Evolutionary conservation across 1,140 invertebrate genomes (phyloP), one percentile per base, ranked within the genome.

Genomic region (Temnothorax curvispinosus): DNA sequence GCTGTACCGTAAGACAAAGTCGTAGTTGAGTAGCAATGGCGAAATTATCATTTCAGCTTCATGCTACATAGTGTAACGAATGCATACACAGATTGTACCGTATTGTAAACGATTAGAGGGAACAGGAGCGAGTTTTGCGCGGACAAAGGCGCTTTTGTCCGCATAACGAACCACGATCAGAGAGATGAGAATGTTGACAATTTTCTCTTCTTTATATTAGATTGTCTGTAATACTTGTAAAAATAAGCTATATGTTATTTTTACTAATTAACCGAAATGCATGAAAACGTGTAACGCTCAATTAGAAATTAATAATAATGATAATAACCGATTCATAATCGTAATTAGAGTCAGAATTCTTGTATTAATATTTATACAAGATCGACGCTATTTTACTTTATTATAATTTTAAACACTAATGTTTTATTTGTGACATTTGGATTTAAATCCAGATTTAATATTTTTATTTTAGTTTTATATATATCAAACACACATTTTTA

Each of bases 1-100:
- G 65, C 56, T 74, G 35, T 89, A 90, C 76, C 41, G 35, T 50
- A 88, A 81, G 27, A 60, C 32, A 60, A 84, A 58, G 4, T 82
- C 38, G 9, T 87, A 88, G 52, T 62, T 44, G 50, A 74, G 38
- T 86, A 86, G 74, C 41, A 41, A 72, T 50, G 58, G 60, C 78
- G 41, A 50, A 38, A 71, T 84, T 86, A 71, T 91, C 62, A 62
- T 87, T 88, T 89, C 50, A 85, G 85, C 90, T 89, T 90, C 32
- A 80, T 78, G 65, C 74, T 81, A 62, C 41, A 64, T 89, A 89
- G 58, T 41, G 41, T 87, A 85, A 62, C 86, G n/a, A 64, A 35
- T 62, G 56, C 67, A 75, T 15, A 74, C n/a, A 87, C 64, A 58
- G 74, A 90, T 87, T 71, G 67, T 85, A 82, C 47, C 86, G 52